Percentiles rank a stretch among this genome's conserved stretches.
These are phyloP conservation scores for Sciaenops ocellatus DNA, from an alignment of 2,797 vertebrate genomes.

Conservation along the genomic window DNA sequence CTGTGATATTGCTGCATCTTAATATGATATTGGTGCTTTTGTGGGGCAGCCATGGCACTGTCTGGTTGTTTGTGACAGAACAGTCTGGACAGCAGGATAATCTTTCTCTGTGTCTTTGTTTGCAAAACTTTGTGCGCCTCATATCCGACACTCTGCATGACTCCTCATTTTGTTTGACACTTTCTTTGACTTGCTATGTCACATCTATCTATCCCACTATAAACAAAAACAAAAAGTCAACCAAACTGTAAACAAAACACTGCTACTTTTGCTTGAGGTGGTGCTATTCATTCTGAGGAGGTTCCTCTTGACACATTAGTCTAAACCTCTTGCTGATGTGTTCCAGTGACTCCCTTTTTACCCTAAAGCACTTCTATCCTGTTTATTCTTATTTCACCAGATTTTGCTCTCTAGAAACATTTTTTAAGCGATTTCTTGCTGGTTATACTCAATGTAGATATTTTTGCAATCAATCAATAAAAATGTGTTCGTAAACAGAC, in stretches of 20 bases:
- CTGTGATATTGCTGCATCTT: slow-evolving; percentile 1
- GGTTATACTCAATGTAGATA: rapidly evolving
- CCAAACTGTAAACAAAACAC: slow-evolving; percentile 23
- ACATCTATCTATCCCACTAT: slow-evolving; percentile 7
- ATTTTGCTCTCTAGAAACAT: background rate
- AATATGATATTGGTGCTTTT: background rate
- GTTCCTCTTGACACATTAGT: slow-evolving; percentile 39
- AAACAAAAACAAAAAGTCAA: slow-evolving; percentile 11
- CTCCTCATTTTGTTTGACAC: slow-evolving; percentile 39
- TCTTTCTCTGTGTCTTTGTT: no score
- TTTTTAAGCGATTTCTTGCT: background rate
- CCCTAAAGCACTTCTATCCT: background rate
- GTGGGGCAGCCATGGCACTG: background rate
- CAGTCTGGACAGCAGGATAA: no score
- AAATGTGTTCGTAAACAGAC: background rate
- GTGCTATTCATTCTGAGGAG: slow-evolving; percentile 20
- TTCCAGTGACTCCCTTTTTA: slow-evolving; percentile 1
- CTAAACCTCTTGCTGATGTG: slow-evolving; percentile 19
- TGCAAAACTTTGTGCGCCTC: background rate
- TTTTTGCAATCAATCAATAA: background rate
- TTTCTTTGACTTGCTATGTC: slow-evolving; percentile 31
- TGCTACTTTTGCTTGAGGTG: slow-evolving; percentile 18
- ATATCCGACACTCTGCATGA: slow-evolving; percentile 21
- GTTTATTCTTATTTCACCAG: slow-evolving; percentile 14
- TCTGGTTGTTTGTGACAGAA: slow-evolving; percentile 5